Conservation (phyloP, 2,888 invertebrate genomes). For the Rugalucina vietnamica region DNA sequence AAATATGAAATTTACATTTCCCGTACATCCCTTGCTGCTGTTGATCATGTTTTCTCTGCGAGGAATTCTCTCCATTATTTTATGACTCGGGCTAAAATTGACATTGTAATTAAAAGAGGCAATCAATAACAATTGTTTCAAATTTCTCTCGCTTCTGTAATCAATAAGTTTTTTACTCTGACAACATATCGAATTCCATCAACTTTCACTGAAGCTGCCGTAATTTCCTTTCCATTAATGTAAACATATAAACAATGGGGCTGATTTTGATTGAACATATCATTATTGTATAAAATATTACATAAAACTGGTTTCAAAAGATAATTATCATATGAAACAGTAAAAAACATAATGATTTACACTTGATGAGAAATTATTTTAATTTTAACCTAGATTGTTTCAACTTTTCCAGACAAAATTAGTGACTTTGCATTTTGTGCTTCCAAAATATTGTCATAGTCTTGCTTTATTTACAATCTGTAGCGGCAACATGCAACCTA, state of each 20-base stretch:
- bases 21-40: not conserved
- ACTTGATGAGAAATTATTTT: no score
- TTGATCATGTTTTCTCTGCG: not conserved
- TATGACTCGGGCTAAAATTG: slow-evolving; percentile 7
- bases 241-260: slow-evolving; percentile 2
- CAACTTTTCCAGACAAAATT: no score
- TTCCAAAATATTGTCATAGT: no score
- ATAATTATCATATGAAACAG: no score
- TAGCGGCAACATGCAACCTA: no score
- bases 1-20: no score
- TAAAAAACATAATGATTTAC: no score
- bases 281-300: not conserved
- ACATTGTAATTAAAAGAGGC: not conserved
- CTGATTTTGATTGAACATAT: slow-evolving; percentile 2
- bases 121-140: slow-evolving; percentile 10
- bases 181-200: not conserved
- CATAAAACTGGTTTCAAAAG: not conserved
- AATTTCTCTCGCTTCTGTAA: slow-evolving; percentile 1
- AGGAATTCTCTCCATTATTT: not conserved
- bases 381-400: no score
- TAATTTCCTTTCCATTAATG: slow-evolving; percentile 2
- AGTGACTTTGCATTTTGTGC: no score
- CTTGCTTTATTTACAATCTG: no score
- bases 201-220: not conserved
- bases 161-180: not conserved